A percentile compares a stretch with the other conserved stretches of the same genome.
phyloP scores from a whole-genome alignment of 1,140 invertebrate species.

The Aphelenchoides fujianensis region DNA sequence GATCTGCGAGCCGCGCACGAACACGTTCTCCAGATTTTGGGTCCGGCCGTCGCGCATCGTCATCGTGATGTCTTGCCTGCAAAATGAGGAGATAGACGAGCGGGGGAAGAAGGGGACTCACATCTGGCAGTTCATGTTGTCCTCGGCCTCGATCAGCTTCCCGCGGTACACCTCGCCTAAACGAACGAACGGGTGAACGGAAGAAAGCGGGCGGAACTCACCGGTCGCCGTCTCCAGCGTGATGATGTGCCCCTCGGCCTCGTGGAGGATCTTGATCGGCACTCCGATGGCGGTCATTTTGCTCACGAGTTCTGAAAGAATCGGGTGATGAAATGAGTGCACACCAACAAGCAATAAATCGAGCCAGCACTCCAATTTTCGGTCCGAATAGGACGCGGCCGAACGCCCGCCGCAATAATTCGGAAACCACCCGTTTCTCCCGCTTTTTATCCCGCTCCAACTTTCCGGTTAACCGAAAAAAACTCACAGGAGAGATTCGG shows the following conservation, averaged over 20 bases:
- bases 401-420: no score
- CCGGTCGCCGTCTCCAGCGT: conserved; percentile 93
- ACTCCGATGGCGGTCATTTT: conserved; percentile 72
- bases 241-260: conserved; percentile 96
- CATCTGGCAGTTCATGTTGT: conserved; percentile 97
- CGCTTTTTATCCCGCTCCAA: no score
- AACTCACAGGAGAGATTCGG: neutral
- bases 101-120: no score
- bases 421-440: no score
- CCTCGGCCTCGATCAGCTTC: conserved; percentile 96
- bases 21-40: conserved; percentile 91
- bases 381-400: no score
- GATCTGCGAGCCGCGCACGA: conserved; percentile 88
- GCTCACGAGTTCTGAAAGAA: conserved; percentile 3
- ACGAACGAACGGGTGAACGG: conserved; percentile 24
- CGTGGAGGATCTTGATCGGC: conserved; percentile 97
- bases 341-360: neutral
- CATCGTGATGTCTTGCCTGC: conserved; percentile 56
- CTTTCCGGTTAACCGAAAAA: no score
- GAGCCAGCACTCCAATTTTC: no score
- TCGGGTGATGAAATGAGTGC: neutral
- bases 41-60: conserved; percentile 79
- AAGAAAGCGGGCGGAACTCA: conserved; percentile 46
- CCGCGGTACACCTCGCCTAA: conserved; percentile 91
- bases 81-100: no score